Conservation (phyloP, 2,888 invertebrate species). For the Drosophila tripunctata region DNA sequence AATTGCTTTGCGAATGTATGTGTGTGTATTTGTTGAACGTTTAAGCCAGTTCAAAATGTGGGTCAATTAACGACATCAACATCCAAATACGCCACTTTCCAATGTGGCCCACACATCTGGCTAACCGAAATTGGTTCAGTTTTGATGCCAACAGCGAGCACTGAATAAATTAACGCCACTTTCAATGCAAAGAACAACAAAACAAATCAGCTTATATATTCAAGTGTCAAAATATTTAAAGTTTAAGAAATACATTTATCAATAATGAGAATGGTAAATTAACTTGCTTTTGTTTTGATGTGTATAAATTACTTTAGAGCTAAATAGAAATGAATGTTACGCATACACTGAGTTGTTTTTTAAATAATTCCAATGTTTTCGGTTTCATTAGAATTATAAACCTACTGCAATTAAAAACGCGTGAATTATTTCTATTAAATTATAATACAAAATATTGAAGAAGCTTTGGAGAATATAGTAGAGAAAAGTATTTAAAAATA, state of each 20-base stretch:
- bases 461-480: too few relatives aligned
- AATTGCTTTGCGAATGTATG: too few relatives aligned
- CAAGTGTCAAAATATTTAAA: conserved; percentile 3
- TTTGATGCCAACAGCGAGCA: not conserved
- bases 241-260: not conserved
- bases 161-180: conserved; percentile 42
- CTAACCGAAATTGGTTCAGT: not conserved
- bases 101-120: conserved; percentile 18
- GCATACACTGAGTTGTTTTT: not conserved
- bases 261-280: not conserved
- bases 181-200: conserved; percentile 17
- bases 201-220: conserved; percentile 25
- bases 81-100: conserved; percentile 28
- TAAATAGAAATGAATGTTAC: not conserved
- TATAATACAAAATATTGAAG: too few relatives aligned
- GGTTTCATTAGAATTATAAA: too few relatives aligned
- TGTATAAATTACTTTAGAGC: not conserved
- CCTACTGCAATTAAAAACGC: too few relatives aligned
- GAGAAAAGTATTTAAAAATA: too few relatives aligned
- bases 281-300: not conserved
- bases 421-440: too few relatives aligned
- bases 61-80: conserved; percentile 60
- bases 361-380: not conserved
- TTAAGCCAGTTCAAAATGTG: conserved; percentile 55
- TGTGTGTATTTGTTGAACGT: conserved; percentile 35